Base-by-base conservation (phyloP, 2,888 invertebrate species). In the Eutolmus rufibarbis region DNA sequence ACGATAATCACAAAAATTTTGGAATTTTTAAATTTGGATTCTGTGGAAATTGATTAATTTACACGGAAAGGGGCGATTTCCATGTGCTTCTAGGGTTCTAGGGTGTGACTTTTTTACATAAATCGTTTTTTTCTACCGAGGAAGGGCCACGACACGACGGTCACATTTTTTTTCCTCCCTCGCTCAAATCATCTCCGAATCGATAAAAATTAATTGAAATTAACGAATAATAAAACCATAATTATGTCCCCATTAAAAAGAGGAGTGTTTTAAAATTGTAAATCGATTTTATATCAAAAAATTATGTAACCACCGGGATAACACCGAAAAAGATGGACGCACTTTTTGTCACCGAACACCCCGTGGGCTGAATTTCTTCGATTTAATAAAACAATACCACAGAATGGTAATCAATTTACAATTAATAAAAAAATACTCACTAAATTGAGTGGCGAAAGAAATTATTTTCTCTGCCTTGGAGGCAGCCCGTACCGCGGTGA, bases 381-480 rank as follows among this genome's bases (percentile, higher is more conserved):
- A 43, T 43, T 46, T 46, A 8, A 14, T 14, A 43, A 14, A 14
- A 4, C 2, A 12, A 16, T 2, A 9, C 3, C 51, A 16, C n/a
- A 14, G 28, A 51, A 31, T 34, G 16, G 0, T 0, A 23, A 82
- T 57, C 31, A 12, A 37, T 66, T 84, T 23, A 14, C 43, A 14
- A 40, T 37, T 37, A 66, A n/a, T 19, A 28, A 12, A 23, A n/a
- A 37, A 43, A 84, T 88, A 91, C 91, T 91, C 90, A 91, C 91
- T 90, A 88, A 90, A 90, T 89, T 91, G 91, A 88, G 89, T 91
- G 89, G 91, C 89, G 89, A 91, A 89, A 86, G 90, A 90, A 46
- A 91, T 89, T 89, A 91, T 88, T 90, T 89, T 91, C 88, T 91
- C 91, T 89, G 90, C 90, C 90, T 91, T 91, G 76, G 90, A 89